A percentile compares a stretch with the other conserved stretches of the same genome.
Conservation (phyloP, 2,113 vertebrate genomes). For the Tyrannus savana region DNA sequence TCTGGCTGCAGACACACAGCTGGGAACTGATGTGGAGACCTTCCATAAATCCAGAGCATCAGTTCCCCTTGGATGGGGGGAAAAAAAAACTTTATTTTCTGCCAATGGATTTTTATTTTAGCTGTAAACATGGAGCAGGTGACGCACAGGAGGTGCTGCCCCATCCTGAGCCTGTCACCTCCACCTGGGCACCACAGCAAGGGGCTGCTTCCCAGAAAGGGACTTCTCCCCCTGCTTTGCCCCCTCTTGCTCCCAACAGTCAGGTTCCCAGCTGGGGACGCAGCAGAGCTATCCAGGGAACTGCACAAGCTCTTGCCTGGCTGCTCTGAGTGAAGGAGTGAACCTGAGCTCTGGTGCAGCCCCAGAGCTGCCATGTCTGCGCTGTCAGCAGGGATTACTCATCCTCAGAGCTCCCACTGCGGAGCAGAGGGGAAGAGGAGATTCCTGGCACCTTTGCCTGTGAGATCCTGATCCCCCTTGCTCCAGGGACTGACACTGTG, state of each 20-base stretch:
- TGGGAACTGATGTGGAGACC: background rate
- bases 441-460: background rate
- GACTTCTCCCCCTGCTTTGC: background rate
- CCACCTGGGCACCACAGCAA: fast-evolving
- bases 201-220: background rate
- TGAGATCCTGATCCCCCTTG: fast-evolving
- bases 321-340: fast-evolving
- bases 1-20: background rate
- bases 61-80: background rate
- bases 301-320: background rate
- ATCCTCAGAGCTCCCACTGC: background rate
- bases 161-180: background rate
- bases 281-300: background rate
- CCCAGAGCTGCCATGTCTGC: background rate
- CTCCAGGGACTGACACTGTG: fast-evolving
- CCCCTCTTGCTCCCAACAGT: background rate
- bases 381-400: background rate
- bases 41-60: background rate
- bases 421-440: background rate
- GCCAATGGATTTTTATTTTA: background rate
- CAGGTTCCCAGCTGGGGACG: background rate
- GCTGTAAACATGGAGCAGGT: background rate
- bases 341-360: background rate
- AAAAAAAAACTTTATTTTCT: background rate
- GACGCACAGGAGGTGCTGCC: background rate